Evolutionary conservation across 2,113 vertebrate genomes (phyloP).

Genomic region (Alces alces): DNA sequence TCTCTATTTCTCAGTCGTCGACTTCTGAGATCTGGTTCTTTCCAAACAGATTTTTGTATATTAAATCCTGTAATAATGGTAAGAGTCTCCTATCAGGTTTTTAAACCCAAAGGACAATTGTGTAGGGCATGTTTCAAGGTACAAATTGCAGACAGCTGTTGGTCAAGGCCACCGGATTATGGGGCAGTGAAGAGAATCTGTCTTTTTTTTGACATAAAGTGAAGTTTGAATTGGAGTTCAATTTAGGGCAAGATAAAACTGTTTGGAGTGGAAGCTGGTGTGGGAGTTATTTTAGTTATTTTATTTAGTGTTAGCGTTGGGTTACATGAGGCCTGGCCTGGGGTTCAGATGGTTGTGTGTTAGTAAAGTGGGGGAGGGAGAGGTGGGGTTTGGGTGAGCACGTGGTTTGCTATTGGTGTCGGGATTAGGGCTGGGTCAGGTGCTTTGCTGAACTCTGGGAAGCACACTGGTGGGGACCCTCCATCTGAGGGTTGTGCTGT

Average conservation of each 20-base stretch:
- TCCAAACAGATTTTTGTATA: slow-evolving; percentile 52
- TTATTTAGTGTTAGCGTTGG: neutral
- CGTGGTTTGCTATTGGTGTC: neutral
- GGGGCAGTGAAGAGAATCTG: slow-evolving; percentile 36
- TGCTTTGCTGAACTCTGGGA: neutral
- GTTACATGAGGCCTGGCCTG: neutral
- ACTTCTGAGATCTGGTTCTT: slow-evolving; percentile 43
- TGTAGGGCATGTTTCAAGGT: slow-evolving; percentile 64
- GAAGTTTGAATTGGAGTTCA: neutral
- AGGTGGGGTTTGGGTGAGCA: neutral
- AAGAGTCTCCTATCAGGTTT: slow-evolving; percentile 50
- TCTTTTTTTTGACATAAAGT: neutral
- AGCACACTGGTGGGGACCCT: neutral
- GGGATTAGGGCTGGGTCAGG: neutral
- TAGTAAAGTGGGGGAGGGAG: neutral
- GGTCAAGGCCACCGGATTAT: slow-evolving; percentile 35
- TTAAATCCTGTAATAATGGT: slow-evolving; percentile 58
- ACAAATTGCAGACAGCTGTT: slow-evolving; percentile 67
- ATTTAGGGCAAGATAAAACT: neutral
- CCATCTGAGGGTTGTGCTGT: neutral
- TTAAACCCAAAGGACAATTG: slow-evolving; percentile 64
- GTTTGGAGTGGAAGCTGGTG: neutral
- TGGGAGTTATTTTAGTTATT: neutral
- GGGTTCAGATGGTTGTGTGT: neutral
- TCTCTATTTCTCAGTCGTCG: slow-evolving; percentile 17